phyloP scores from a whole-genome alignment of 1,140 invertebrate genomes.

The Aporrectodea caliginosa region DNA sequence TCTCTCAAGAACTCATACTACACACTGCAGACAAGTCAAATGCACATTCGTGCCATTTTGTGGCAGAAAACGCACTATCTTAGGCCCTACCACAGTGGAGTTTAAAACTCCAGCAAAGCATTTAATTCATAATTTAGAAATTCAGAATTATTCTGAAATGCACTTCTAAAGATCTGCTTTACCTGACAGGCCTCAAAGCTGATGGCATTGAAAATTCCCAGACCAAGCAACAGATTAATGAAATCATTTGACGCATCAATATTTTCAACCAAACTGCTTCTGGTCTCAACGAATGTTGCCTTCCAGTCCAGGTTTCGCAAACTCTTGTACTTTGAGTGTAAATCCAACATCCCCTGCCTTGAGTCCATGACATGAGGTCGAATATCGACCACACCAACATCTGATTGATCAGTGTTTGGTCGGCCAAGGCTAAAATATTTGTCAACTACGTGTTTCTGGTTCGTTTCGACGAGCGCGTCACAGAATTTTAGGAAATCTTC shows the following conservation, averaged over 20 bases:
- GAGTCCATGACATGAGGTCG: not conserved
- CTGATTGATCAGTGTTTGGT: too few species aligned
- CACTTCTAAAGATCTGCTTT: too few species aligned
- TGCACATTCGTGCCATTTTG: too few species aligned
- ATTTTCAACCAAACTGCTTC: not conserved
- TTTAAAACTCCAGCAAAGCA: too few species aligned
- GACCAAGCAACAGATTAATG: not conserved
- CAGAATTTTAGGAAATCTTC: not conserved
- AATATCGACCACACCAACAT: too few species aligned
- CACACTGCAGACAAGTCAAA: too few species aligned
- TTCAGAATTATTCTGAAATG: too few species aligned
- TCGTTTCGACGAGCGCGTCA: not conserved
- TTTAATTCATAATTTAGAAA: too few species aligned
- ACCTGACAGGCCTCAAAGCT: not conserved
- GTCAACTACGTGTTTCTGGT: not conserved
- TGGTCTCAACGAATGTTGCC: not conserved
- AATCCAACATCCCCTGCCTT: not conserved
- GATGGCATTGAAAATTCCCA: not conserved
- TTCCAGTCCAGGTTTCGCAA: not conserved
- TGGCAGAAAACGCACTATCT: too few species aligned
- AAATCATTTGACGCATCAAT: not conserved
- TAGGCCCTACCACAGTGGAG: too few species aligned
- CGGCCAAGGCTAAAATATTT: not conserved
- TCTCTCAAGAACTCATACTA: too few species aligned
- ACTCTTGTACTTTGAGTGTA: not conserved